A percentile compares a stretch with the other conserved stretches of the same genome.
These are phyloP conservation scores for Epinephelus fuscoguttatus DNA, from an alignment of 2,113 vertebrate species.

Conservation along the genomic window DNA sequence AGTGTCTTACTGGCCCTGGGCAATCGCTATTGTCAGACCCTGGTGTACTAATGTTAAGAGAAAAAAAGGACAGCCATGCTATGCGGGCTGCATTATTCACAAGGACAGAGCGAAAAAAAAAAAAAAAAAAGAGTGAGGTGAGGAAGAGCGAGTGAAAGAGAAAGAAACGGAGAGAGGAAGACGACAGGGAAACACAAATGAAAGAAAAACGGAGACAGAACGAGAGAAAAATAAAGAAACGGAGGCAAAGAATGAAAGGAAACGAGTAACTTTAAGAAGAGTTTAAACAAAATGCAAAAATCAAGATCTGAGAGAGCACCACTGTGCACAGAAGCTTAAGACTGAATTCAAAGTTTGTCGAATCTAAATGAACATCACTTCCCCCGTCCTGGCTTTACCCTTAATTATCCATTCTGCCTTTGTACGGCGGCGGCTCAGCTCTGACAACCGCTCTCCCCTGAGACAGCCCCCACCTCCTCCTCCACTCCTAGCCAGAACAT, in stretches of 20 bases:
- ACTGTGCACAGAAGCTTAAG: constrained; percentile 42
- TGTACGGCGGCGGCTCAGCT: constrained; percentile 77
- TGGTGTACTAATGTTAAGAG: constrained; percentile 47
- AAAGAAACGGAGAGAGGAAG: constrained; percentile 19
- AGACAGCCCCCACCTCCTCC: constrained; percentile 71
- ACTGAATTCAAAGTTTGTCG: constrained; percentile 74
- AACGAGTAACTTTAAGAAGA: constrained; percentile 35
- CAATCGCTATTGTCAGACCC: constrained; percentile 60
- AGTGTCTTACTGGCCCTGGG: constrained; percentile 61
- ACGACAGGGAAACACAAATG: constrained; percentile 3
- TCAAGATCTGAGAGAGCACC: constrained; percentile 60
- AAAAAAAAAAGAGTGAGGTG: constrained; percentile 39
- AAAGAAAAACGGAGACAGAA: constrained; percentile 28
- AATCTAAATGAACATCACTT: constrained; percentile 79
- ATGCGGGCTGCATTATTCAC: constrained; percentile 70
- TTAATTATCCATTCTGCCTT: constrained; percentile 85
- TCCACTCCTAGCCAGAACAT: constrained; percentile 75
- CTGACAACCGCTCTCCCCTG: constrained; percentile 82
- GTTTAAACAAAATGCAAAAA: constrained; percentile 75
- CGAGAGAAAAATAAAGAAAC: constrained; percentile 1
- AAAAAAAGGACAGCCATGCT: constrained; percentile 40
- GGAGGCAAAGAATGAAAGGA: constrained; percentile 21
- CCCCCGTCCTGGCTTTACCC: constrained; percentile 64
- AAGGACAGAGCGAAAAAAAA: constrained; percentile 32
- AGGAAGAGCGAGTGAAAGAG: constrained; percentile 30